Base-by-base conservation (phyloP, 2,888 invertebrate genomes). In the Hylaea fasciaria region DNA sequence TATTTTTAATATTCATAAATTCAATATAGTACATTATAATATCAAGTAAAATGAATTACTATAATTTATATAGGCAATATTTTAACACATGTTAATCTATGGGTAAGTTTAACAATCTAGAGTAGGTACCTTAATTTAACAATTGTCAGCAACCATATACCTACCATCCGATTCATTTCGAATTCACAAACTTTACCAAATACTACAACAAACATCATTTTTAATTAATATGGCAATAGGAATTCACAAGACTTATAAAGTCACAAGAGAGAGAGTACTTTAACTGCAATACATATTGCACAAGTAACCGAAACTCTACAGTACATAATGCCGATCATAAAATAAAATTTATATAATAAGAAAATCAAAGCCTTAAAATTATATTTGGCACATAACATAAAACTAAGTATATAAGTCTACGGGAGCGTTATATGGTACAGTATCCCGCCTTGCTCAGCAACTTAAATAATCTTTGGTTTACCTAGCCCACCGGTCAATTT, bases 11-110 rank as follows among this genome's bases (percentile, higher is more conserved):
- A 87, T 92, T 91, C 91, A 92, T 92, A 92, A 91, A 91, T 92
- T 92, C 87, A 91, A 92, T 92, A 91, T 92, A n/a, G n/a, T n/a
- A 92, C 92, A 92, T 91, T 89, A 90, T 91, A 91, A 91, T 91
- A 89, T 91, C 87, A 90, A 92, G 89, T 91, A 91, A 91, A 91
- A 89, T 91, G 88, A 91, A 90, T 91, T 91, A 89, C 87, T 91
- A 91, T 92, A 91, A 89, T 91, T 92, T 90, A 88, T 91, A 89
- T 91, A 90, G 89, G 91, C 91, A 91, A 92, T 92, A 91, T 91
- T 91, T 90, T 91, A 92, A 92, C 91, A 91, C 90, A 87, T 89
- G 81, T 91, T 91, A 92, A 90, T 91, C 91, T 92, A 92, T 92
- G 85, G 83, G 90, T 91, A 90, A 85, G 84, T 91, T 87, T 92